A percentile compares a stretch with the other conserved stretches of the same genome.
Evolutionary conservation across 1,140 invertebrate genomes (phyloP).

Genomic region (Drosophila insularis): DNA sequence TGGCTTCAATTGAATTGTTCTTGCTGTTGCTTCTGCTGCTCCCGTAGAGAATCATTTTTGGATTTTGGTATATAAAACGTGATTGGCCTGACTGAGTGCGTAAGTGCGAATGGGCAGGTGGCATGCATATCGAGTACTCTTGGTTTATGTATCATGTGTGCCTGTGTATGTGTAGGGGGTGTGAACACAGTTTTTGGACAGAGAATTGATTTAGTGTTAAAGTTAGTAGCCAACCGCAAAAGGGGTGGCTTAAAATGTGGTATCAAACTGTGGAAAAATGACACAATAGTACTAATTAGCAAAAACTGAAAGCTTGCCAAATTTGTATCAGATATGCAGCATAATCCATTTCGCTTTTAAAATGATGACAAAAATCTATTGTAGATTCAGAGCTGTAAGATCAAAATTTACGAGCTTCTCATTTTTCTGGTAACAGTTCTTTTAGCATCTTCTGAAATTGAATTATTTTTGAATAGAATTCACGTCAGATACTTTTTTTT

Average conservation of each 20-base stretch:
- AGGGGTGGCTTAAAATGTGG: not conserved
- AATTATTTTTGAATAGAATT: not conserved
- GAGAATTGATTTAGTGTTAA: not conserved
- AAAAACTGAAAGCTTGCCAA: not conserved
- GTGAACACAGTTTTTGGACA: not conserved
- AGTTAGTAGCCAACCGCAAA: not conserved
- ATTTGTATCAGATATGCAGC: not conserved
- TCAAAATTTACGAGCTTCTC: too few species aligned
- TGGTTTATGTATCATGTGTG: not conserved
- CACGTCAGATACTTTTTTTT: not conserved
- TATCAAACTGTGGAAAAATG: not conserved
- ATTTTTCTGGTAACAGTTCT: not conserved
- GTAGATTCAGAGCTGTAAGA: too few species aligned
- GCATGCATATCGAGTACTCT: not conserved
- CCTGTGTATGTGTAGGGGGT: not conserved
- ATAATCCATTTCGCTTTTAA: too few species aligned
- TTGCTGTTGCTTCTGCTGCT: conserved; percentile 2
- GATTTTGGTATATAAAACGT: conserved; percentile 65
- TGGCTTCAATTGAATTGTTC: conserved; percentile 67
- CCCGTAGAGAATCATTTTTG: conserved; percentile 33
- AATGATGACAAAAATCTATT: too few species aligned
- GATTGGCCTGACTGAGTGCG: conserved; percentile 70
- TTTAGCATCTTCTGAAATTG: not conserved
- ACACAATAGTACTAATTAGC: not conserved
- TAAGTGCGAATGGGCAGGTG: conserved; percentile 44